Conservation (phyloP, 2,888 invertebrate species). For the Tryphoninae sp. region DNA sequence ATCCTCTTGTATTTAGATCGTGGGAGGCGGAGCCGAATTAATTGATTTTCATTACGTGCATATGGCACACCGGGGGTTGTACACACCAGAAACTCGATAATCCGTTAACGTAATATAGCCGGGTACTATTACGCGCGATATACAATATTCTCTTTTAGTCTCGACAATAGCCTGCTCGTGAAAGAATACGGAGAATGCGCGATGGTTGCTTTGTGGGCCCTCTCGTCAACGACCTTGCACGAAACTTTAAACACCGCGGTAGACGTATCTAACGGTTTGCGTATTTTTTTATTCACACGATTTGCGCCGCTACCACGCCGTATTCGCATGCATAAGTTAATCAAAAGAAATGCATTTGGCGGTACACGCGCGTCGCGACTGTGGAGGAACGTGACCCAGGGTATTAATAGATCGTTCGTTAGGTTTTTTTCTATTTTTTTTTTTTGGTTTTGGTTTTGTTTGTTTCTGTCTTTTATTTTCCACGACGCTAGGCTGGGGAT, state of each 20-base stretch:
- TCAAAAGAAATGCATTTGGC: not conserved
- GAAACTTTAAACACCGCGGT: constrained; percentile 38
- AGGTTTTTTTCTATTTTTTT: not conserved
- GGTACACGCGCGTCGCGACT: not conserved
- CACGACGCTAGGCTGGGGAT: too few species aligned
- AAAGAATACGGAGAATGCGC: not conserved
- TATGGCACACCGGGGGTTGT: not conserved
- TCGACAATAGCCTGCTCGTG: too few species aligned
- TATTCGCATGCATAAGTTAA: constrained; percentile 24
- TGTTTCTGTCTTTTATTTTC: not conserved
- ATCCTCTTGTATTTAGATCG: constrained; percentile 54
- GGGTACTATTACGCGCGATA: constrained; percentile 6
- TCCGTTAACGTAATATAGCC: constrained; percentile 57
- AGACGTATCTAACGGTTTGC: constrained; percentile 58
- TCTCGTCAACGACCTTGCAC: constrained; percentile 60
- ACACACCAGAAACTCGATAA: constrained; percentile 50
- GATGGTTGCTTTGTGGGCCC: not conserved
- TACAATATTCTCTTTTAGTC: too few species aligned
- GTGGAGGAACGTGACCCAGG: not conserved
- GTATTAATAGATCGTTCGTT: not conserved
- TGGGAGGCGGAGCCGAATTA: constrained; percentile 53
- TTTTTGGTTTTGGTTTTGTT: not conserved
- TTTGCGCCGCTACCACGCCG: constrained; percentile 15
- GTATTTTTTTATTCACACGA: constrained; percentile 57
- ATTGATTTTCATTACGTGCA: constrained; percentile 42